Percentiles rank a stretch among this genome's conserved stretches.
These are phyloP conservation scores for Arctocebus calabarensis DNA, from an alignment of 2,797 vertebrate species.

Conservation along the genomic window DNA sequence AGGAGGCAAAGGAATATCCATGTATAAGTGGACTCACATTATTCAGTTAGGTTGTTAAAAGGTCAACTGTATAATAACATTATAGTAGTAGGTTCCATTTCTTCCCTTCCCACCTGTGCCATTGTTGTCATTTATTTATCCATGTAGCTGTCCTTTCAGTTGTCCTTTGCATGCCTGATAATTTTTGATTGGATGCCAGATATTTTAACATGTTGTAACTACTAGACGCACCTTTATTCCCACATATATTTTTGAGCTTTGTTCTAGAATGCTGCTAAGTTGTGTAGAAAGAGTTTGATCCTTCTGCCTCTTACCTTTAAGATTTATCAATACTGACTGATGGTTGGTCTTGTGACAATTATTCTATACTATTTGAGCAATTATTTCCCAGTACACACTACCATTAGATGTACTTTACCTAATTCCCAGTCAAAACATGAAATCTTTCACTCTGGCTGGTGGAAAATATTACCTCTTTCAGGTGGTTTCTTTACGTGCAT, in stretches of 20 bases:
- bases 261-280: not conserved
- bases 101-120: not conserved
- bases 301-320: not conserved
- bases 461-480: not conserved
- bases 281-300: not conserved
- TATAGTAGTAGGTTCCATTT: not conserved
- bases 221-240: not conserved
- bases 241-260: not conserved
- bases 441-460: not conserved
- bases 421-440: not conserved
- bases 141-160: not conserved
- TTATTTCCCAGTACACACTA: not conserved
- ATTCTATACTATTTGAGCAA: not conserved
- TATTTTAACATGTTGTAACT: constrained; percentile 15
- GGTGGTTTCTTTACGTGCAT: not conserved
- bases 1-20: no score
- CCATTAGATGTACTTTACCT: not conserved
- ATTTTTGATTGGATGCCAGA: not conserved
- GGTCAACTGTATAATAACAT: no score
- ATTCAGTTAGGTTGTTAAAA: no score
- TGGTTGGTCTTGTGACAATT: not conserved
- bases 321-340: not conserved
- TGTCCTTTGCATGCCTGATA: not conserved
- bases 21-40: no score
- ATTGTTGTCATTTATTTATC: not conserved